Base-by-base conservation (phyloP, 2,888 invertebrate species). In the Lymantria dispar region DNA sequence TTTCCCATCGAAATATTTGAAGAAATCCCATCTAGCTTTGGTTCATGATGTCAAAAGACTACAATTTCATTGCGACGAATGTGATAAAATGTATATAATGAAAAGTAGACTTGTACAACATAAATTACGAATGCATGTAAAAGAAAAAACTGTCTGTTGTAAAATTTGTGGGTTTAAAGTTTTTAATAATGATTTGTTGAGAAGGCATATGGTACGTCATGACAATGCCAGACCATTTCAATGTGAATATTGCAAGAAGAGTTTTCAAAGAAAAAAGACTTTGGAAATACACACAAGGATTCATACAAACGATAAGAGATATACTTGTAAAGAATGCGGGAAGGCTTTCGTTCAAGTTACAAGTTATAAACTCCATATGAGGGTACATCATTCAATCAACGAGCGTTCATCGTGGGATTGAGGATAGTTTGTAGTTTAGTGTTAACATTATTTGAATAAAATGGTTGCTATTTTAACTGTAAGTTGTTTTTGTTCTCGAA, bases 321-420 rank as follows among this genome's bases (percentile, higher is more conserved):
- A 92, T 55, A 81, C 56, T 0, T 77, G 76, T 40, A 83, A 88
- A 8, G 80, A 87, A 10, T 94, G 94, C 45, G 91, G 84, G 0
- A 88, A 90, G 45, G 91, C 93, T 0, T 94, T 93, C 51, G 92
- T 93, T 0, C 93, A 93, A 43, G 83, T 88, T 15, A 91, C 93
- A 0, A 93, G 93, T 51, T 71, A 93, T 48, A 93, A 93, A 63
- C 71, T 91, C 7, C 94, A 94, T 65, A 76, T 91, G 63, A 86
- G 88, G 42, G 87, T 89, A 0, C 92, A 93, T 62, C 92, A 93
- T 72, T 72, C 84, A 2, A 78, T 74, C 5, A 60, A 59, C 5
- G 70, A 70, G 3, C 64, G 55, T 5, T 31, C 58, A 0, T 49
- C 62, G 3, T 66, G 61, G 59, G 38, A 46, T 30, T 45, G 22